Evolutionary conservation across 2,888 invertebrate genomes (phyloP), one percentile per base, ranked within the genome.

Genomic region (Seladonia tumulorum): DNA sequence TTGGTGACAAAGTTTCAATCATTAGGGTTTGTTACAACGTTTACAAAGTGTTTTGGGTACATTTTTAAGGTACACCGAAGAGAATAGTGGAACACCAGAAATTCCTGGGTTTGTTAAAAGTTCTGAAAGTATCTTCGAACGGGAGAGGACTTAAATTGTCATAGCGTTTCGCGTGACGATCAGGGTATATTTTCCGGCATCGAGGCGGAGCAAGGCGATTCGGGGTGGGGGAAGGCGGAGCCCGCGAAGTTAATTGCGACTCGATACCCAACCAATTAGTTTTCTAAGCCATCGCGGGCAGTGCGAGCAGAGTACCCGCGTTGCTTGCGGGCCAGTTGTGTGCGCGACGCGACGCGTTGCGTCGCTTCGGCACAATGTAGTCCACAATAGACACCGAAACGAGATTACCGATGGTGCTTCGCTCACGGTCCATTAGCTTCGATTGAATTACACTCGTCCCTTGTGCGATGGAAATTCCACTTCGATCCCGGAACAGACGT

Each of bases 371-470:
- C 39, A 39, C 35, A 10, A 78, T 60, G 42, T 63, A 66, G 35
- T 18, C 74, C 73, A 87, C 81, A 79, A 90, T 89, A 76, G 83
- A 82, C 81, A 77, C 76, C 79, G 74, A 81, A 85, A 90, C 79
- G 81, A 90, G 87, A 89, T 90, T 90, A 90, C 79, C 76, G 60
- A 79, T 70, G 83, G 79, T 79, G 72, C 76, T 76, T 68, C 60
- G 57, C 81, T 82, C 86, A 76, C 71, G 82, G 77, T 82, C 82
- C 83, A 87, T 90, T 87, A 80, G 76, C 47, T 45, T 29, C 85
- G 83, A 89, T 90, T 87, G 71, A 89, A 90, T 90, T 89, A 89
- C 80, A 73, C 45, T 72, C 77, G 74, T 29, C 78, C 49, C 70
- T 81, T 74, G 71, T 47, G 63, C 76, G 72, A 79, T 78, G 79